Evolutionary conservation across 2,113 vertebrate species (phyloP).

Genomic region (Neolamprologus variostigma): DNA sequence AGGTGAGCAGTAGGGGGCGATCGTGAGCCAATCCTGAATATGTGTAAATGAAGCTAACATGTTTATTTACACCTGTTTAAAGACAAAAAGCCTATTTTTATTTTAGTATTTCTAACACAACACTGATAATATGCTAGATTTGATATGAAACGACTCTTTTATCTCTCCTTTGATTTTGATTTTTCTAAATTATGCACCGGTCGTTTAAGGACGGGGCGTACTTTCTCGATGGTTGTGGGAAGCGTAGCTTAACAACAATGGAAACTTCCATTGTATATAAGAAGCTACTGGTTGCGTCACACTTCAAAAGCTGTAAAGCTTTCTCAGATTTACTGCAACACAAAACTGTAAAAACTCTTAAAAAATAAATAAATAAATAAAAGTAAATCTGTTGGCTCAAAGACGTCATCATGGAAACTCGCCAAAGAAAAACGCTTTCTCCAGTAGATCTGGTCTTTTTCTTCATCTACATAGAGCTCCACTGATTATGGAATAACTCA

Average conservation of each 20-base stretch:
- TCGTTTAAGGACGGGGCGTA: background rate
- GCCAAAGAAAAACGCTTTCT: background rate
- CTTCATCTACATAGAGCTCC: background rate
- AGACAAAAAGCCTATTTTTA: background rate
- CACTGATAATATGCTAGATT: background rate
- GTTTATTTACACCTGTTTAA: background rate
- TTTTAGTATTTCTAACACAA: background rate
- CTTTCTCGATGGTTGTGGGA: background rate
- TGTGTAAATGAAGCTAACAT: background rate
- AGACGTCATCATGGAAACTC: background rate
- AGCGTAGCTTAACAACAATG: background rate
- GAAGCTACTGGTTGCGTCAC: fast-evolving
- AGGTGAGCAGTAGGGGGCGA: background rate
- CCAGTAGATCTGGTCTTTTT: fast-evolving
- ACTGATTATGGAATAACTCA: background rate
- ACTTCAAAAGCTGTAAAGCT: background rate
- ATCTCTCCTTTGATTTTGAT: fast-evolving
- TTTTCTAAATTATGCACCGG: background rate
- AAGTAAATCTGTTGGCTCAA: background rate
- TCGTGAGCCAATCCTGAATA: background rate
- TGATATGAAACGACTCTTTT: background rate
- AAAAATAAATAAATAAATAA: background rate
- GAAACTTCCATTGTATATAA: background rate
- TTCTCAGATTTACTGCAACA: background rate
- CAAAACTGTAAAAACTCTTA: background rate